Conservation (phyloP, 2,888 invertebrate species). For the Acleris sparsana region DNA sequence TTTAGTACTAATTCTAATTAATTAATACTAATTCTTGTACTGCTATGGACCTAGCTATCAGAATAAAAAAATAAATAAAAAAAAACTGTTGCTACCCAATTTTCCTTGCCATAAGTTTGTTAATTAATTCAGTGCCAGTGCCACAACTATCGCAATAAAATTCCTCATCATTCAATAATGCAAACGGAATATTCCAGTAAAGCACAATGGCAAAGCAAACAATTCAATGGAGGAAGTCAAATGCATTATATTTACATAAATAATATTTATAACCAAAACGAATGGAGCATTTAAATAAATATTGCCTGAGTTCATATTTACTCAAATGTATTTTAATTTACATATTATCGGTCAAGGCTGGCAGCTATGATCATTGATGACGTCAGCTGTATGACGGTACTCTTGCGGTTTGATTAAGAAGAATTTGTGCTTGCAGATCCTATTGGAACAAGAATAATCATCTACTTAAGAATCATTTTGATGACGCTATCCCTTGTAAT, state of each 20-base stretch:
- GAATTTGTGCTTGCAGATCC: slow-evolving; percentile 25
- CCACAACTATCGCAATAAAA: too few relatives aligned
- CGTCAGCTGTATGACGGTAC: slow-evolving; percentile 36
- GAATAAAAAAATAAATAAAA: too few relatives aligned
- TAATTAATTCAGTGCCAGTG: too few relatives aligned
- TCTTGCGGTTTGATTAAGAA: slow-evolving; percentile 34
- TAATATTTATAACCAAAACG: slow-evolving; percentile 3
- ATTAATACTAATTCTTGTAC: too few relatives aligned
- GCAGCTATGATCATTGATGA: slow-evolving; percentile 40
- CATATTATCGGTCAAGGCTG: slow-evolving; percentile 38
- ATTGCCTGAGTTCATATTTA: slow-evolving; percentile 21
- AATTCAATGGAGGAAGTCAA: slow-evolving; percentile 17
- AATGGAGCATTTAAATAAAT: slow-evolving; percentile 18
- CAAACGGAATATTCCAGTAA: too few relatives aligned
- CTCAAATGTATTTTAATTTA: slow-evolving; percentile 22
- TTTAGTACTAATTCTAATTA: too few relatives aligned
- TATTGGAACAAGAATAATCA: background rate
- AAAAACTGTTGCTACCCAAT: too few relatives aligned
- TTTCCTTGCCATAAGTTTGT: too few relatives aligned
- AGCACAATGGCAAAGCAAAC: background rate
- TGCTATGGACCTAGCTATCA: too few relatives aligned
- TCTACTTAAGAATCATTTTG: too few relatives aligned
- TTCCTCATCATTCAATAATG: too few relatives aligned
- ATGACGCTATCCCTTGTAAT: too few relatives aligned
- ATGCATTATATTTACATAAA: slow-evolving; percentile 4